Evolutionary conservation across 1,140 invertebrate species (phyloP).

Genomic region (Drosophila quadrilineata): DNA sequence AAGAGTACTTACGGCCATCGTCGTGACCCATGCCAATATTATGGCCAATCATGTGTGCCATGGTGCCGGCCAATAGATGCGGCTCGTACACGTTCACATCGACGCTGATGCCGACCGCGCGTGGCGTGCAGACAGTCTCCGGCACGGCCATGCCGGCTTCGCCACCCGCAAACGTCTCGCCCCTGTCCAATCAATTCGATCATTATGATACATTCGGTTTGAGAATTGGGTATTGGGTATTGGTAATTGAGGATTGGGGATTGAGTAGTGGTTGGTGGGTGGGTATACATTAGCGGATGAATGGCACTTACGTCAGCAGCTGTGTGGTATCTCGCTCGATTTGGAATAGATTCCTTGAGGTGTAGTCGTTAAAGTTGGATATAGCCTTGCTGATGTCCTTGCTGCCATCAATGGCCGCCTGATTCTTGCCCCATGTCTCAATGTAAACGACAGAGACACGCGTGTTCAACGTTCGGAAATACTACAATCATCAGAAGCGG

Average conservation of each 20-base stretch:
- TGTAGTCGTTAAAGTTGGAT: constrained; percentile 94
- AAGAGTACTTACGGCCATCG: constrained; percentile 87
- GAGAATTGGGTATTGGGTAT: no score
- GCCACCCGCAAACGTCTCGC: constrained; percentile 90
- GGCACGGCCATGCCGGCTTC: constrained; percentile 96
- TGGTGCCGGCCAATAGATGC: constrained; percentile 94
- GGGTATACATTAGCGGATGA: no score
- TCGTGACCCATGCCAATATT: constrained; percentile 98
- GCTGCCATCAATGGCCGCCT: constrained; percentile 89
- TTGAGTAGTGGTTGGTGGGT: no score
- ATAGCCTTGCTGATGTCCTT: constrained; percentile 93
- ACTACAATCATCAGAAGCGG: no score
- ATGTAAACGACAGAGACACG: constrained; percentile 96
- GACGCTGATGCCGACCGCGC: constrained; percentile 94
- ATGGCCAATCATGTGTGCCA: constrained; percentile 98
- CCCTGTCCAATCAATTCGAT: constrained; percentile 83
- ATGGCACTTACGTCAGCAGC: constrained; percentile 89
- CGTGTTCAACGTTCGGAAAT: constrained; percentile 95
- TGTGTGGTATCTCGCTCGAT: constrained; percentile 94
- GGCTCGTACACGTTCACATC: constrained; percentile 96
- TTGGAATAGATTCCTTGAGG: constrained; percentile 90
- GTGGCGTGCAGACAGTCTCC: constrained; percentile 93
- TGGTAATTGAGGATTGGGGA: no score
- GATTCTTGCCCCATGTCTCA: constrained; percentile 96
- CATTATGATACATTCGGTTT: constrained; percentile 8